Evolutionary conservation across 2,888 invertebrate genomes (phyloP).

Genomic region (Dasypolia templi): DNA sequence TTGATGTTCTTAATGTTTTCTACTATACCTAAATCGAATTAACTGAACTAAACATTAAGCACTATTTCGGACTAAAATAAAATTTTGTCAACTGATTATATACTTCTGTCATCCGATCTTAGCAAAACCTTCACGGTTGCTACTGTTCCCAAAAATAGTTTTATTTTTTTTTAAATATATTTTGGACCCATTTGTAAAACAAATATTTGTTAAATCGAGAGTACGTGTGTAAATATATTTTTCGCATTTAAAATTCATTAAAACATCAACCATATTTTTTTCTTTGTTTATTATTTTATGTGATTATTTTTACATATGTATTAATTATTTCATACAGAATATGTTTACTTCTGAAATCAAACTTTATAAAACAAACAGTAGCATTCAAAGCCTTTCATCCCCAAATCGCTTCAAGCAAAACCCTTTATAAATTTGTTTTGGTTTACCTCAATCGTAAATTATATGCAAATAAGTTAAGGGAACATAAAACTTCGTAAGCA

Average conservation of each 20-base stretch:
- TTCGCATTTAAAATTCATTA: not conserved
- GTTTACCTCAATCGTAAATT: constrained; percentile 2
- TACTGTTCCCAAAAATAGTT: constrained; percentile 17
- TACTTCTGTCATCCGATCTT: constrained; percentile 33
- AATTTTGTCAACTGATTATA: constrained; percentile 2
- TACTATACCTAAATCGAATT: no score
- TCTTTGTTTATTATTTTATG: not conserved
- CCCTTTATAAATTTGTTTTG: constrained; percentile 19
- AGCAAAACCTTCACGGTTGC: constrained; percentile 1
- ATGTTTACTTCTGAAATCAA: not conserved
- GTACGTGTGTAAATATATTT: not conserved
- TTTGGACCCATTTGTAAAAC: not conserved
- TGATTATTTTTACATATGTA: not conserved
- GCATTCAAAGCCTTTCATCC: constrained; percentile 6
- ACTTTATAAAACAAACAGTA: constrained; percentile 7
- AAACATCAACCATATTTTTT: not conserved
- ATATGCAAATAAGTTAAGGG: constrained; percentile 1
- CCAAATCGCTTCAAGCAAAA: constrained; percentile 22
- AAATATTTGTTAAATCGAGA: not conserved
- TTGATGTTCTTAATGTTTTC: not conserved
- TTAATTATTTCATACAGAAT: not conserved
- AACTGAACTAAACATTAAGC: no score
- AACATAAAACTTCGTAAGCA: constrained; percentile 2
- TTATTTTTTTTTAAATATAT: not conserved
- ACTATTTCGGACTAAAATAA: no score